Evolutionary conservation across 2,797 vertebrate genomes (phyloP).

Genomic region (Lepus townsendii): DNA sequence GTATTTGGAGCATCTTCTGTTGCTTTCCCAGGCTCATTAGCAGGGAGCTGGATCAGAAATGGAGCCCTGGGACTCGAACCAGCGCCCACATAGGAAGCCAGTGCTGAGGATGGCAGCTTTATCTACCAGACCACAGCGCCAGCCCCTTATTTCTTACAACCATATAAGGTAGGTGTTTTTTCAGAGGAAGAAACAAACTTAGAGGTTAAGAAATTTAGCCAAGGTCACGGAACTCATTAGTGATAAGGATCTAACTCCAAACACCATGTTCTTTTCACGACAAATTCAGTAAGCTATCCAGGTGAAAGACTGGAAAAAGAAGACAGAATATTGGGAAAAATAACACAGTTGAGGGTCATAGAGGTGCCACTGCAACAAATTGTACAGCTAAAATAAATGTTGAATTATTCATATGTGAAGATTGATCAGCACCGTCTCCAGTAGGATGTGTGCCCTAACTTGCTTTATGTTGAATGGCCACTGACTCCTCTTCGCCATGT

Average conservation of each 20-base stretch:
- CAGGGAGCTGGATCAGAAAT: too few species aligned
- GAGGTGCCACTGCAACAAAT: neutral
- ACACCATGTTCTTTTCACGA: neutral
- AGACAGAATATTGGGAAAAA: neutral
- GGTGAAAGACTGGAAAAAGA: conserved; percentile 10
- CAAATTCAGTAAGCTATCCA: neutral
- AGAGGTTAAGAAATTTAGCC: conserved; percentile 14
- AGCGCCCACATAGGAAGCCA: too few species aligned
- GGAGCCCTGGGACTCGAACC: too few species aligned
- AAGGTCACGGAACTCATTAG: neutral
- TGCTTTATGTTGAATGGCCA: conserved; percentile 12
- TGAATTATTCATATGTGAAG: neutral
- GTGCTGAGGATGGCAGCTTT: too few species aligned
- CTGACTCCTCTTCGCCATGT: neutral
- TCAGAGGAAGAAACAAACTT: conserved; percentile 18
- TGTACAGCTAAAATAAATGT: conserved; percentile 16
- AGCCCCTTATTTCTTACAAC: neutral
- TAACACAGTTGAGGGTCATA: neutral
- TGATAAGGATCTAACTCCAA: neutral
- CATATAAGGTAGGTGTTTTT: conserved; percentile 37
- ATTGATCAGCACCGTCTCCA: neutral
- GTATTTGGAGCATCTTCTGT: too few species aligned
- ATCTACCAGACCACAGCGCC: too few species aligned
- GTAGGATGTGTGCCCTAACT: neutral
- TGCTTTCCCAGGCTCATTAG: too few species aligned